Conservation (phyloP, 2,888 invertebrate genomes). For the Physocephala rufipes region DNA sequence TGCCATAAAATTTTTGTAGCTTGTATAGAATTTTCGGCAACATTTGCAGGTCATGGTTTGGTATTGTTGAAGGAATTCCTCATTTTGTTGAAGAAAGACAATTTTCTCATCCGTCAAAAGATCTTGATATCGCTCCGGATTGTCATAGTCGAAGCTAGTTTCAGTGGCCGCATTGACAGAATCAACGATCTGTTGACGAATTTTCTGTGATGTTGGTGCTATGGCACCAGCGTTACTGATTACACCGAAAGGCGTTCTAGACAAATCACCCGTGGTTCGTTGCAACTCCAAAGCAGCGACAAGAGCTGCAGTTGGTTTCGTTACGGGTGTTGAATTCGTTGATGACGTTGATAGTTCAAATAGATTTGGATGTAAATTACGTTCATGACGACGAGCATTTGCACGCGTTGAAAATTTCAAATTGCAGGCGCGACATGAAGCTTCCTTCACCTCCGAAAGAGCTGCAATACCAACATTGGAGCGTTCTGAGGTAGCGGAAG, state of each 20-base stretch:
- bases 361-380: slow-evolving; percentile 64
- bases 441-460: slow-evolving; percentile 58
- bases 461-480: slow-evolving; percentile 49
- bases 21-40: slow-evolving; percentile 62
- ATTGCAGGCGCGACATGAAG: slow-evolving; percentile 64
- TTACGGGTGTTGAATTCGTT: slow-evolving; percentile 54
- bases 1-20: slow-evolving; percentile 66
- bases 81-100: slow-evolving; percentile 62
- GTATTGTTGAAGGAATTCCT: slow-evolving; percentile 64
- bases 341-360: slow-evolving; percentile 55
- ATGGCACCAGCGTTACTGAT: neutral
- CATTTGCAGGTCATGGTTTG: slow-evolving; percentile 66
- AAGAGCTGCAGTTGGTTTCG: slow-evolving; percentile 57
- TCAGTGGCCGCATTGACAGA: slow-evolving; percentile 57
- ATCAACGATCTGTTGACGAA: slow-evolving; percentile 57
- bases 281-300: slow-evolving; percentile 60
- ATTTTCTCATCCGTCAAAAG: slow-evolving; percentile 62
- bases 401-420: slow-evolving; percentile 65
- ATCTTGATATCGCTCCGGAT: slow-evolving; percentile 63
- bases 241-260: slow-evolving; percentile 52
- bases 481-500: slow-evolving; percentile 25
- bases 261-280: slow-evolving; percentile 55
- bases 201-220: slow-evolving; percentile 56
- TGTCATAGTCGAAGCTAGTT: slow-evolving; percentile 62
- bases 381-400: slow-evolving; percentile 65